Conservation (phyloP, 2,113 vertebrate species). For the cat (Felis catus) region DNA sequence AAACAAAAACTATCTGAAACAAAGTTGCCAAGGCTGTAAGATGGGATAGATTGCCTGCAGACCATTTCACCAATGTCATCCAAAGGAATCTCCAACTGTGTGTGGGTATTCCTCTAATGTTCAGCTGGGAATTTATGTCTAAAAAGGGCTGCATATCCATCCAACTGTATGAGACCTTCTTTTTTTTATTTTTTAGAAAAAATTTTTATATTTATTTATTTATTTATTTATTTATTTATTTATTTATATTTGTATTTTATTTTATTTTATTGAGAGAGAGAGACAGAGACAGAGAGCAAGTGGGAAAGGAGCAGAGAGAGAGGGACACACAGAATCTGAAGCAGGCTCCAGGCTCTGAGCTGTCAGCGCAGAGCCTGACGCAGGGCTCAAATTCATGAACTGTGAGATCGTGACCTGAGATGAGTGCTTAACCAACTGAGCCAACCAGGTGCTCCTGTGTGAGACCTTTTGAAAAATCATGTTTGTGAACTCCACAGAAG, state of each 20-base stretch:
- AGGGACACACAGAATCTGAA: no score
- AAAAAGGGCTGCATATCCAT: background rate
- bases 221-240: no score
- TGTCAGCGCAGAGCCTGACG: no score
- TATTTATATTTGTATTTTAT: no score
- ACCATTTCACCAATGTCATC: background rate
- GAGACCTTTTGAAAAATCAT: background rate
- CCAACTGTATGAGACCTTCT: background rate
- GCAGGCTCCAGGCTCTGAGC: no score
- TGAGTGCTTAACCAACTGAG: no score
- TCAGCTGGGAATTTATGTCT: background rate
- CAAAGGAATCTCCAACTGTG: background rate
- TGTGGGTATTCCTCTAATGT: background rate
- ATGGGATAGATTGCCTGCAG: background rate
- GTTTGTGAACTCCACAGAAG: background rate
- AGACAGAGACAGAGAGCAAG: no score
- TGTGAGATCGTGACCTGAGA: no score
- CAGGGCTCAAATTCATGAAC: no score
- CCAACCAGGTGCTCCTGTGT: background rate
- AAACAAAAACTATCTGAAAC: background rate
- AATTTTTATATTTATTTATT: no score
- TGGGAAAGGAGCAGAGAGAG: no score
- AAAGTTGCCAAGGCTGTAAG: background rate
- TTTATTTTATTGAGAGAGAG: no score
- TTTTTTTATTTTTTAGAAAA: background rate